phyloP scores from a whole-genome alignment of 1,140 invertebrate genomes.

The Philopotamus ludificatus region DNA sequence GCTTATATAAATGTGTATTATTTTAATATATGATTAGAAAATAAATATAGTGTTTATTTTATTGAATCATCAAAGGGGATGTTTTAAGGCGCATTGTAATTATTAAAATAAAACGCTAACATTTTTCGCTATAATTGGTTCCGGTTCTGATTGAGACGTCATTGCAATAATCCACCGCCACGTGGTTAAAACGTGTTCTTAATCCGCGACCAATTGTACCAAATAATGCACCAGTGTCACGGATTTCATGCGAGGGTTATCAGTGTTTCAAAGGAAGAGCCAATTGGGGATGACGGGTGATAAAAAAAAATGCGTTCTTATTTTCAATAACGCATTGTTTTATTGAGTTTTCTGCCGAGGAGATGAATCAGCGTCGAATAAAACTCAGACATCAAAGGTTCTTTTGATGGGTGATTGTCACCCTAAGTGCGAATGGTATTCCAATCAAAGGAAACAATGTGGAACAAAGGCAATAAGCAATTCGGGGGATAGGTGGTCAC shows the following conservation, averaged over 20 bases:
- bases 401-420: conserved; percentile 16
- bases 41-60: too few species aligned
- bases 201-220: conserved; percentile 17
- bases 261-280: neutral
- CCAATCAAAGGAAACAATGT: conserved; percentile 27
- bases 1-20: too few species aligned
- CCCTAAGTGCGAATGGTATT: conserved; percentile 21
- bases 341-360: too few species aligned
- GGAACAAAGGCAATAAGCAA: conserved; percentile 24
- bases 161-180: conserved; percentile 7
- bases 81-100: neutral
- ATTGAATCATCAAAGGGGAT: too few species aligned
- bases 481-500: conserved; percentile 3
- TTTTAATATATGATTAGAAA: too few species aligned
- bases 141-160: conserved; percentile 2
- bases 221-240: conserved; percentile 4
- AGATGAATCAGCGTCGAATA: neutral
- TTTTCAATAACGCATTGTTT: too few species aligned
- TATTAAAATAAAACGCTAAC: neutral
- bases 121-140: conserved; percentile 17
- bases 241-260: neutral
- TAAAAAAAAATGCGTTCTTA: neutral
- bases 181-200: conserved; percentile 8
- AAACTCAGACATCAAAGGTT: conserved; percentile 11
- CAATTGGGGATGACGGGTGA: neutral